Evolutionary conservation across 92 coral and sea anemone genomes (phyloP).

Genomic region (Parazoanthus darwini): DNA sequence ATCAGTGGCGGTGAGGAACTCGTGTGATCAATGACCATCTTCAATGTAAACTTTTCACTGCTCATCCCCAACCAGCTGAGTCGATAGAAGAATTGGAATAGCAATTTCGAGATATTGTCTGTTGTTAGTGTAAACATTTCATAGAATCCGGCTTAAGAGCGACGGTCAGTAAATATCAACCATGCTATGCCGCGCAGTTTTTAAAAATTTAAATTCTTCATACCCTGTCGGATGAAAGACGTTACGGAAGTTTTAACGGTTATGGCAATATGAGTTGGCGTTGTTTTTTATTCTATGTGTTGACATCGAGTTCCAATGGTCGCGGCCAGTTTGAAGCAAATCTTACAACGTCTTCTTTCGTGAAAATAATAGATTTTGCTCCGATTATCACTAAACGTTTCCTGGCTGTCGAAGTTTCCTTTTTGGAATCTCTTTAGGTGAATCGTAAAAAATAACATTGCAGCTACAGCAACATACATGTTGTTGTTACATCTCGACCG

Average conservation of each 20-base stretch:
- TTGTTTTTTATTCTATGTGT: too few species aligned
- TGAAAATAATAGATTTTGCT: background rate
- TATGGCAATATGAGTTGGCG: too few species aligned
- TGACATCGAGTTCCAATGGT: too few species aligned
- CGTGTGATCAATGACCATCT: background rate
- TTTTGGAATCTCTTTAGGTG: background rate
- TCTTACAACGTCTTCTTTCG: background rate
- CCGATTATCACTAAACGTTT: background rate
- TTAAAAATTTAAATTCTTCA: too few species aligned
- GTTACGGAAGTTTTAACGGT: too few species aligned
- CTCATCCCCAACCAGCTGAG: background rate
- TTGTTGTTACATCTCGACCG: too few species aligned
- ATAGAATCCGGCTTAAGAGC: background rate
- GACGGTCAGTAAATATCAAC: background rate
- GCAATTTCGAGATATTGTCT: too few species aligned
- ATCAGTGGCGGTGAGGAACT: background rate
- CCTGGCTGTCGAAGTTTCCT: background rate
- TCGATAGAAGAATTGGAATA: background rate
- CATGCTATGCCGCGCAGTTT: too few species aligned
- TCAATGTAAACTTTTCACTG: background rate
- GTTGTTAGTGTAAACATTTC: background rate
- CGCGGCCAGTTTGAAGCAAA: too few species aligned
- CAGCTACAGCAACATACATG: too few species aligned
- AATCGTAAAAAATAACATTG: too few species aligned
- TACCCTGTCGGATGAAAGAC: too few species aligned